Evolutionary conservation across 2,888 invertebrate species (phyloP), one percentile per base, ranked within the genome.

Genomic region (Tromatobia lineatoria): DNA sequence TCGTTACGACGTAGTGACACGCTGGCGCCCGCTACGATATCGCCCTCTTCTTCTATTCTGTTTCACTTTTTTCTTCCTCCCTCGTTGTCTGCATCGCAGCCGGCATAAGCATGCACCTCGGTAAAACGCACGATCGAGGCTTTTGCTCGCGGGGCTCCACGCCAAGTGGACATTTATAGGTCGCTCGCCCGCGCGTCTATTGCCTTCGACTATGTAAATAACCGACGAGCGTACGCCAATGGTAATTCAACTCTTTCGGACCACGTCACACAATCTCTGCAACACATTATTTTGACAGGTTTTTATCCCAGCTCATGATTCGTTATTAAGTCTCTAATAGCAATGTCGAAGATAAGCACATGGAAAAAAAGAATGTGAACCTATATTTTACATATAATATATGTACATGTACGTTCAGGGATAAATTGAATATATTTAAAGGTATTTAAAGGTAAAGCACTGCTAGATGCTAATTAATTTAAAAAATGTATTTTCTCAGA

Each of bases 1-100:
- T 91, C 90, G 89, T 91, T 89, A 89, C 90, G 88, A 85, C 88
- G 87, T 77, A 87, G 88, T 89, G 90, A 90, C 91, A 91, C 90
- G 90, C 89, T 88, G 91, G 89, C 89, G 88, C 89, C 89, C 89
- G 90, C 78, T 73, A 38, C 59, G 47, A 78, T 70, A 61, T 69
- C 61, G 42, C 73, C 20, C 42, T 66, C 45, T 61, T 52, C 38
- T 50, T 45, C 13, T 34, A n/a, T 29, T 29, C 52, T 20, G 20
- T 42, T 54, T 69, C 50, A 15, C 23, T 38, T 25, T 54, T 45
- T 64, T 47, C 11, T 47, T 29, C 8, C 10, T 64, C 15, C 45
- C 47, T 73, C 57, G 47, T 57, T 76, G 59, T 45, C 73, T 18
- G 11, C 42, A 25, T 25, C 25, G 59, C n/a, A 23, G 45, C 6